These are phyloP conservation scores for Pantherophis alleghaniensis DNA, from an alignment of 2,797 vertebrate genomes.

Conservation along the genomic window DNA sequence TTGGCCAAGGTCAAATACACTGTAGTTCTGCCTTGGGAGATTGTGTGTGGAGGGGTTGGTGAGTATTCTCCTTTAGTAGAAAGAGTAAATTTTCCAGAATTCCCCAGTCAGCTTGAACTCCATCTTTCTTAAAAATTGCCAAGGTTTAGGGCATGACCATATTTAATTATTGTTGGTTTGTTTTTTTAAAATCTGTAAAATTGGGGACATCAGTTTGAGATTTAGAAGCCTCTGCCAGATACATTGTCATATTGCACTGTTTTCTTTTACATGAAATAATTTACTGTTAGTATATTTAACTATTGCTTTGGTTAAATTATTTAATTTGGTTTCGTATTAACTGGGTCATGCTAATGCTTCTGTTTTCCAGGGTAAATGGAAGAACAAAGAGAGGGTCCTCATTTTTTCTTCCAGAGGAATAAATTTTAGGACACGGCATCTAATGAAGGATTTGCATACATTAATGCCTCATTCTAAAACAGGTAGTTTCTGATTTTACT, in stretches of 20 bases:
- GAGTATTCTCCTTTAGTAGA: not conserved
- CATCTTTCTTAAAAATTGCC: not conserved
- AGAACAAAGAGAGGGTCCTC: conserved; percentile 92
- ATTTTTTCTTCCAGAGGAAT: conserved; percentile 96
- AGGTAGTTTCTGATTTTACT: conserved; percentile 67
- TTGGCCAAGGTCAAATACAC: not conserved
- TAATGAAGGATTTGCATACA: conserved; percentile 92
- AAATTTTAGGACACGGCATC: conserved; percentile 91
- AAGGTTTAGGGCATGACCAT: not conserved
- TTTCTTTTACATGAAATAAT: not conserved
- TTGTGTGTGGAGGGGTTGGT: not conserved
- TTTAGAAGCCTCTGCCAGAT: not conserved
- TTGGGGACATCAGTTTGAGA: not conserved
- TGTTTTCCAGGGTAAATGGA: conserved; percentile 88
- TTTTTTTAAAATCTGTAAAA: not conserved
- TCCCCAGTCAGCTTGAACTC: not conserved
- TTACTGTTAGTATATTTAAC: not conserved
- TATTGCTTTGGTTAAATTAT: not conserved
- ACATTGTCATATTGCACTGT: not conserved
- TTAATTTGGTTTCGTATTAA: not conserved
- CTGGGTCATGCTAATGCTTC: not conserved
- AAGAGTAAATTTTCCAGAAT: not conserved
- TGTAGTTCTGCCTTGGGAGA: not conserved
- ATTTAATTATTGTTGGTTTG: not conserved
- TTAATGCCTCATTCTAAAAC: conserved; percentile 96